Evolutionary conservation across 2,113 vertebrate genomes (phyloP), one percentile per base, ranked within the genome.

Genomic region (Lepus europaeus): DNA sequence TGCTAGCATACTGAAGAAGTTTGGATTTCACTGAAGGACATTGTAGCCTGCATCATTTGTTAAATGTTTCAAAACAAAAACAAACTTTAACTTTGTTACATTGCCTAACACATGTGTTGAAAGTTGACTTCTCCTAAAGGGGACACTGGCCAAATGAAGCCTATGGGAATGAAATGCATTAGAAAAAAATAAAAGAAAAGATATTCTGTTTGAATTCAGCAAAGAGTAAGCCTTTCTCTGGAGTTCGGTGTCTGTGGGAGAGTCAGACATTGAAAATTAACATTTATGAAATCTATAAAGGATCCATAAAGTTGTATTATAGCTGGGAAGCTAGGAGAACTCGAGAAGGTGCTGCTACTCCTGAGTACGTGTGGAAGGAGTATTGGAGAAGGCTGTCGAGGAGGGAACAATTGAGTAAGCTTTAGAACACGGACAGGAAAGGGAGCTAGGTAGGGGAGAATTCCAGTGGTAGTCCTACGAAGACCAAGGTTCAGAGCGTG

Each of bases 151-250:
- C 78, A 63, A 59, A 61, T 85, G 92, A 86, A 81, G 81, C 63
- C 66, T 83, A 10, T 78, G 29, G 66, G n/a, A 77, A 45, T 70
- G 36, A 92, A 84, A 33, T 11, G 64, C n/a, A 83, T 72, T 31
- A 80, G 82, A 89, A 63, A 70, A 78, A 94, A 94, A 81, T 29
- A 7, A 7, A 79, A 94, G 90, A 53, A 66, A 89, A 89, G 93
- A 93, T 6, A 89, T 51, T 73, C 31, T 77, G 11, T 85, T 93
- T 90, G 19, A 78, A 0, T 94, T 93, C 69, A 92, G 29, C 49
- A 7, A 81, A 78, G 53, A 64, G 68, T 84, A 92, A 53, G 7
- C 9, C 53, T 93, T 83, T 89, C 19, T 9, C 36, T 59, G 64
- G 68, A 94, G 82, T 59, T 64, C 9, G 27, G n/a, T 31, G 6